Conservation (phyloP, 2,888 invertebrate species). For the Lissonota sp. region DNA sequence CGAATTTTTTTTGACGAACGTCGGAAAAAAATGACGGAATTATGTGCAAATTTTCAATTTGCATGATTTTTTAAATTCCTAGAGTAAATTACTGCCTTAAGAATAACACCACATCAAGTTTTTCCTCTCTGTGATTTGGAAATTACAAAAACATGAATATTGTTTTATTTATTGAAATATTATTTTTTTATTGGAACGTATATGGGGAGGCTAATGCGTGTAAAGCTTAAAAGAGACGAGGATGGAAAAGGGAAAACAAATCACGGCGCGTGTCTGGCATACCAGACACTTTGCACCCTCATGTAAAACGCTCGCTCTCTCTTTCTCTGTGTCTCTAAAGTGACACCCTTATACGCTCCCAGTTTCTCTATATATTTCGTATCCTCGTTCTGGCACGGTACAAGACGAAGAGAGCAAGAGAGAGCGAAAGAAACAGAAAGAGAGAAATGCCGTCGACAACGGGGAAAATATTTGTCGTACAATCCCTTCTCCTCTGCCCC, state of each 20-base stretch:
- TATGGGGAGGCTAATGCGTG: too few species aligned
- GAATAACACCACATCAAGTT: too few species aligned
- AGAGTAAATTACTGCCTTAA: too few species aligned
- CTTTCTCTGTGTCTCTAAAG: constrained; percentile 65
- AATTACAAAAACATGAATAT: too few species aligned
- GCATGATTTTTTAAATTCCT: too few species aligned
- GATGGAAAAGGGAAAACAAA: constrained; percentile 79
- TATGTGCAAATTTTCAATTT: too few species aligned
- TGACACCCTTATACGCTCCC: constrained; percentile 72
- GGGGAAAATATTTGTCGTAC: constrained; percentile 79
- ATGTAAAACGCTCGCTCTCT: constrained; percentile 75
- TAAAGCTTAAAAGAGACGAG: constrained; percentile 55
- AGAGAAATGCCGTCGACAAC: constrained; percentile 63
- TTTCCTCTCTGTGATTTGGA: too few species aligned
- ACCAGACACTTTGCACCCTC: constrained; percentile 82
- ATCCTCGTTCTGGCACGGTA: constrained; percentile 6
- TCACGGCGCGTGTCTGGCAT: constrained; percentile 82
- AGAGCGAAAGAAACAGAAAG: not conserved
- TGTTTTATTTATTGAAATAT: too few species aligned
- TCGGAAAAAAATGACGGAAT: too few species aligned
- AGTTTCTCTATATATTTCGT: constrained; percentile 42
- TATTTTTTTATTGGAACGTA: too few species aligned
- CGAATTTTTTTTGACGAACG: too few species aligned
- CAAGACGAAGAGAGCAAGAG: constrained; percentile 13
- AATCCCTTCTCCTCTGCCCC: constrained; percentile 64